These are phyloP conservation scores for Tetramorium bicarinatum DNA, from an alignment of 2,888 invertebrate species.

Conservation along the genomic window DNA sequence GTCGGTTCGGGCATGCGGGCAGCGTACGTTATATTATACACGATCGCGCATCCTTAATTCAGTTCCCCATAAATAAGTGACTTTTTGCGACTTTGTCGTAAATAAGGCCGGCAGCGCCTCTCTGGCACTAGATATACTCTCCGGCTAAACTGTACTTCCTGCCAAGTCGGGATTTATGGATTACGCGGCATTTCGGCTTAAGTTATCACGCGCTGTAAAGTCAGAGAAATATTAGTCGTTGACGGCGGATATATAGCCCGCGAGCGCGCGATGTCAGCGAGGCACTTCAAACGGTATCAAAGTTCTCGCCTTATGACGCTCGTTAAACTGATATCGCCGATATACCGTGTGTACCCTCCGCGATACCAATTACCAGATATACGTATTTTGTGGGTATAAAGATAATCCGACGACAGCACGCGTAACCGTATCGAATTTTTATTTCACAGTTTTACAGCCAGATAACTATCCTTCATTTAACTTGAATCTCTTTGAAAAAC, in stretches of 20 bases:
- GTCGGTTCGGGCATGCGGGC: constrained; percentile 37
- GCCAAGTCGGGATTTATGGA: constrained; percentile 57
- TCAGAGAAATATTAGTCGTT: constrained; percentile 63
- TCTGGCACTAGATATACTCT: constrained; percentile 42
- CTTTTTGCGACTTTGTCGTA: constrained; percentile 52
- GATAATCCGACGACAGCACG: neutral
- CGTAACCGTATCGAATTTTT: neutral
- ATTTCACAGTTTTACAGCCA: constrained; percentile 4
- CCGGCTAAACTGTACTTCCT: constrained; percentile 57
- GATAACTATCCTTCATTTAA: constrained; percentile 7
- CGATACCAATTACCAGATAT: neutral
- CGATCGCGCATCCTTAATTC: constrained; percentile 55
- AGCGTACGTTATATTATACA: constrained; percentile 46
- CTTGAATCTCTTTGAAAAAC: neutral
- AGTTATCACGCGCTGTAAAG: constrained; percentile 59
- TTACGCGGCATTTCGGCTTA: constrained; percentile 58
- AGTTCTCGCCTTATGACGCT: constrained; percentile 38
- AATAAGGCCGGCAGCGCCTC: constrained; percentile 49
- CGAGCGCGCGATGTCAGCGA: constrained; percentile 40
- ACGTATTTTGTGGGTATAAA: neutral
- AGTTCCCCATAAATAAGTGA: constrained; percentile 55
- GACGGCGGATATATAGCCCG: constrained; percentile 46
- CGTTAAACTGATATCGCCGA: constrained; percentile 55
- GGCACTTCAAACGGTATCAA: constrained; percentile 45
- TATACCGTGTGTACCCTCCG: neutral